phyloP scores from a whole-genome alignment of 1,140 invertebrate species.

The Pararge aegeria region DNA sequence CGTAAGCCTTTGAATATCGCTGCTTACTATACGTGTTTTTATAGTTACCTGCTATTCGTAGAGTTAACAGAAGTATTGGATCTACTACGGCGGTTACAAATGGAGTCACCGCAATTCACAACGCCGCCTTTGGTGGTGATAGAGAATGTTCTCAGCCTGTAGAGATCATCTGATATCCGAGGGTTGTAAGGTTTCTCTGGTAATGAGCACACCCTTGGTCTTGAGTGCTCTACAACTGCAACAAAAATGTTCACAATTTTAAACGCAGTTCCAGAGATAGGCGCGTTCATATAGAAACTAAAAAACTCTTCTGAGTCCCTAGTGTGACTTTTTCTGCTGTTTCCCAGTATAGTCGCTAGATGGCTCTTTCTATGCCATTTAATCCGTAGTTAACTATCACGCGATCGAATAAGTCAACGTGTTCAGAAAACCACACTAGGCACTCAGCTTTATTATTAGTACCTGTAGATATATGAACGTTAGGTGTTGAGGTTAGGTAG shows the following conservation, averaged over 20 bases:
- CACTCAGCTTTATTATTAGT: no score
- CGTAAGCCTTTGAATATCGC: no score
- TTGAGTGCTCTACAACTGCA: constrained; percentile 89
- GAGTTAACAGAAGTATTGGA: constrained; percentile 92
- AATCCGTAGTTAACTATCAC: no score
- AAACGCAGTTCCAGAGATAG: background rate
- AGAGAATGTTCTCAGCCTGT: constrained; percentile 92
- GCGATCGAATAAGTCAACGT: no score
- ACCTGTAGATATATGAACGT: no score
- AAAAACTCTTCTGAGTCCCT: no score
- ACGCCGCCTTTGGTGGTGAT: constrained; percentile 92
- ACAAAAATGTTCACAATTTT: constrained; percentile 18
- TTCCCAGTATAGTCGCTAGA: no score
- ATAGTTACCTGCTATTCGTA: constrained; percentile 85
- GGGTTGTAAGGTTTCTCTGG: constrained; percentile 92
- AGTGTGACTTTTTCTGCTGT: no score
- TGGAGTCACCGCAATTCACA: constrained; percentile 93
- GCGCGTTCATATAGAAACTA: no score
- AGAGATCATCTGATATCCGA: constrained; percentile 89
- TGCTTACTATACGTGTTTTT: background rate
- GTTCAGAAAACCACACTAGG: no score
- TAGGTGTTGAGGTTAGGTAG: no score
- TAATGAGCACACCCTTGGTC: constrained; percentile 90
- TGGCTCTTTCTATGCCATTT: no score
- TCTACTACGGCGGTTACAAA: constrained; percentile 89